Conservation (phyloP, 1,140 invertebrate species). For the Araneus ventricosus region DNA sequence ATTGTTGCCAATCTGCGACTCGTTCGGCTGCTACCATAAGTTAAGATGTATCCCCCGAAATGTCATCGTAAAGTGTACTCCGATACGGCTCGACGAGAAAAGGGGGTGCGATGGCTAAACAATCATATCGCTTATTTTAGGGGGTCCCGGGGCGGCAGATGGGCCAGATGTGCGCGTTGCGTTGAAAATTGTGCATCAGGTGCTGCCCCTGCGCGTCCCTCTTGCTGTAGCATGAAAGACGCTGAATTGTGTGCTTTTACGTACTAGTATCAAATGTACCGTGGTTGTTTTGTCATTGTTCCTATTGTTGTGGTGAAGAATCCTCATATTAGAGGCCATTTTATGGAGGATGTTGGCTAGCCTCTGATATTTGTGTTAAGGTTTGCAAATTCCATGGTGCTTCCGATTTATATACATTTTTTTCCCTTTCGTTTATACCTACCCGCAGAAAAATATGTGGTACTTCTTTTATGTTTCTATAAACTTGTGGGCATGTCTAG, state of each 20-base stretch:
- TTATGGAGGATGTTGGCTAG: not conserved
- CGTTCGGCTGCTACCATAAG: constrained; percentile 10
- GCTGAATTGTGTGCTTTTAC: not conserved
- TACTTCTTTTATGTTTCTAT: not conserved
- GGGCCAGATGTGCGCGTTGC: constrained; percentile 12
- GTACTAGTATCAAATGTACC: not conserved
- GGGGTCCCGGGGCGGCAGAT: not conserved
- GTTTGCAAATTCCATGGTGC: not conserved
- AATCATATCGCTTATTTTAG: constrained; percentile 58
- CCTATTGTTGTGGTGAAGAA: not conserved
- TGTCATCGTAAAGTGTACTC: constrained; percentile 65
- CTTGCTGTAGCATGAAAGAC: not conserved
- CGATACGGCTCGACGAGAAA: constrained; percentile 8
- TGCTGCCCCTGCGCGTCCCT: not conserved
- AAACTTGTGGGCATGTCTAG: not conserved
- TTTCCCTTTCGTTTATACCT: not conserved
- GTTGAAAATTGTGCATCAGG: constrained; percentile 53
- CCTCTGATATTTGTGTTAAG: not conserved
- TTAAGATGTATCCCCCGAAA: constrained; percentile 40
- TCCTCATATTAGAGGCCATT: not conserved
- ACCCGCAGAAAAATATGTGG: not conserved
- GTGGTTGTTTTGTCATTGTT: not conserved
- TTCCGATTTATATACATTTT: not conserved
- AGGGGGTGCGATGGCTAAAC: constrained; percentile 34
- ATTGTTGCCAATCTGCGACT: constrained; percentile 31